Percentiles rank a stretch among this genome's conserved stretches.
phyloP scores from a whole-genome alignment of 2,888 invertebrate species.

The Pediacus dermestoides region DNA sequence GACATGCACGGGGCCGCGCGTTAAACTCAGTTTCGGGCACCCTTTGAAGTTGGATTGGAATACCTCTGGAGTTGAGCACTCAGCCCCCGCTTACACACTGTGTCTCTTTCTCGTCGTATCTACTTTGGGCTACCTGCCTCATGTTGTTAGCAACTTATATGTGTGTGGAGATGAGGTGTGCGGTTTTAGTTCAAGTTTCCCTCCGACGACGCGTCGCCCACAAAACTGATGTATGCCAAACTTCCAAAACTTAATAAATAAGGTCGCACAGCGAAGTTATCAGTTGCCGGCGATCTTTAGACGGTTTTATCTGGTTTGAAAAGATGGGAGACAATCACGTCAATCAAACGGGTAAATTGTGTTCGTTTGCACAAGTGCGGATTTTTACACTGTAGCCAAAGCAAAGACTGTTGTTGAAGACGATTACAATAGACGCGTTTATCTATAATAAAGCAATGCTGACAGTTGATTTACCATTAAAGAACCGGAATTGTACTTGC shows the following conservation, averaged over 20 bases:
- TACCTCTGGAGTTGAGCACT: slow-evolving; percentile 26
- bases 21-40: slow-evolving; percentile 24
- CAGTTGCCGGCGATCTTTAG: neutral
- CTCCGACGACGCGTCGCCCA: slow-evolving; percentile 1
- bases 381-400: no score
- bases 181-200: slow-evolving; percentile 2
- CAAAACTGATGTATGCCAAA: no score
- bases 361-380: no score
- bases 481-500: no score
- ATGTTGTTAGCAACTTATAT: slow-evolving; percentile 3
- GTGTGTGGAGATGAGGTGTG: neutral
- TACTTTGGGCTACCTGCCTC: slow-evolving; percentile 1
- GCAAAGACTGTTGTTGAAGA: no score
- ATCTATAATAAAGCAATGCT: no score
- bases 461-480: no score
- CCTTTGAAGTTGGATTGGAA: slow-evolving; percentile 31
- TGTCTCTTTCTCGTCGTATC: no score
- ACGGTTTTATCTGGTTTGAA: neutral
- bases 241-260: neutral
- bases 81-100: slow-evolving; percentile 3
- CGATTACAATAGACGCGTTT: no score
- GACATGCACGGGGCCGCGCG: slow-evolving; percentile 21
- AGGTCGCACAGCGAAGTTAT: neutral
- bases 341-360: no score
- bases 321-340: slow-evolving; percentile 5